Evolutionary conservation across 2,888 invertebrate species (phyloP).

Genomic region (Erebia palarica): DNA sequence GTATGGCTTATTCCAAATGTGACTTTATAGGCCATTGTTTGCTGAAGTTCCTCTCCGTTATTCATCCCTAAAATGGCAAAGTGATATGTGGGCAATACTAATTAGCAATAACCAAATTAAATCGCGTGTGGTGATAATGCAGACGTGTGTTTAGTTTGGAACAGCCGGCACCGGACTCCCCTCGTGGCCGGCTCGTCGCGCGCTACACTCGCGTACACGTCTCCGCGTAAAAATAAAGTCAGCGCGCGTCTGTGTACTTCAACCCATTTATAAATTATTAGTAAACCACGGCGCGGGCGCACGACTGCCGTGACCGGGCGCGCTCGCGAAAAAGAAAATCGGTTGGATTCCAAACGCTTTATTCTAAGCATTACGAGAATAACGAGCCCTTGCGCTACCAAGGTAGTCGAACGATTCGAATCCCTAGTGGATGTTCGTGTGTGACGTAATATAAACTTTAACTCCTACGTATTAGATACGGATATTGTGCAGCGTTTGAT

Average conservation of each 20-base stretch:
- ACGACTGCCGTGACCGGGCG: slow-evolving; percentile 74
- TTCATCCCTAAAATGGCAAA: slow-evolving; percentile 66
- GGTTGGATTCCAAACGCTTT: slow-evolving; percentile 26
- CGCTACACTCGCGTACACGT: slow-evolving; percentile 74
- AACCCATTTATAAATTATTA: slow-evolving; percentile 81
- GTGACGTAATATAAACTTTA: slow-evolving; percentile 49
- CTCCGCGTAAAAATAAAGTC: slow-evolving; percentile 82
- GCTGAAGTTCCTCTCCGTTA: slow-evolving; percentile 69
- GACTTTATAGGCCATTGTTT: slow-evolving; percentile 61
- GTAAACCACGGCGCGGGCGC: slow-evolving; percentile 78
- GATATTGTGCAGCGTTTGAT: slow-evolving; percentile 58
- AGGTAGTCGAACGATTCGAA: slow-evolving; percentile 52
- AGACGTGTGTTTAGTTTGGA: slow-evolving; percentile 57
- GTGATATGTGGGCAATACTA: slow-evolving; percentile 73
- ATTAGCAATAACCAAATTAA: slow-evolving; percentile 71
- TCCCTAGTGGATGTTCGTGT: slow-evolving; percentile 50
- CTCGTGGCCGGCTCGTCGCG: slow-evolving; percentile 64
- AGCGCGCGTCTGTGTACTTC: slow-evolving; percentile 77
- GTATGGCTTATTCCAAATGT: slow-evolving; percentile 56
- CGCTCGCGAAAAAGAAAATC: slow-evolving; percentile 68
- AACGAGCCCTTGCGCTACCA: slow-evolving; percentile 59
- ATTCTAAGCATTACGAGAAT: slow-evolving; percentile 20
- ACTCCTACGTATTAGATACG: slow-evolving; percentile 69
- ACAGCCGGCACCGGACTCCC: slow-evolving; percentile 64
- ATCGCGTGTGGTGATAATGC: slow-evolving; percentile 69